Base-by-base conservation (phyloP, 2,113 vertebrate species). In the Syrrhaptes paradoxus region DNA sequence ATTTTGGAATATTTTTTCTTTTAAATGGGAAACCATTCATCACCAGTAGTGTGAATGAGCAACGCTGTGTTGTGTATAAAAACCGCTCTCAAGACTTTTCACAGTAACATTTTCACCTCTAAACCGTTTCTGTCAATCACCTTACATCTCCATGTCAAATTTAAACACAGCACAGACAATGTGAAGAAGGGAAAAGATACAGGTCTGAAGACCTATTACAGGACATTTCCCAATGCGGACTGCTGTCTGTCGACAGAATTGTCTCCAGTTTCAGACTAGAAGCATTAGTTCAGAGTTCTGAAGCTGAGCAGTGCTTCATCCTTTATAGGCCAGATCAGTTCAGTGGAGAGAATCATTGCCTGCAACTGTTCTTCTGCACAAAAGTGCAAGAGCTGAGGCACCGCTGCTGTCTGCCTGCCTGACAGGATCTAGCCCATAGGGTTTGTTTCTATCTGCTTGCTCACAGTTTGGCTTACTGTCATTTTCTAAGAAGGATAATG, bases 21-120 rank as follows among this genome's bases (percentile, higher is more conserved):
- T 75, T 14, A 4, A 85, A 73, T 31, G 11, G 22, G 38, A 70
- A 68, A 32, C 8, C 28, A 52, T 61, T 71, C 13, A 28, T 36
- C 5, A 7, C 21, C 71, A 71, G 36, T 0, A 0, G 16, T 77
- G 24, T 19, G 26, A 91, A 89, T 14, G 55, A 85, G 45, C 28
- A 49, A 22, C 0, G 0, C 6, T 41, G 32, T 36, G 7, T 15
- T 70, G 29, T 25, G 17, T 52, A 54, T 14, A 63, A 3, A 29
- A 66, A 31, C 4, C 20, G 12, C 63, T 66, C 55, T 49, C 57
- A 43, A 43, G 48, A 59, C 19, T 29, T 65, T 59, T 82, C n/a
- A 71, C 48, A 67, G 10, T 22, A 59, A 51, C 13, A 43, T 5
- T 58, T 92, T 24, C 18, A 67, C 20, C 13, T 28, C 45, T 24